Evolutionary conservation across 2,113 vertebrate genomes (phyloP).

Genomic region (Gymnorhina tibicen): DNA sequence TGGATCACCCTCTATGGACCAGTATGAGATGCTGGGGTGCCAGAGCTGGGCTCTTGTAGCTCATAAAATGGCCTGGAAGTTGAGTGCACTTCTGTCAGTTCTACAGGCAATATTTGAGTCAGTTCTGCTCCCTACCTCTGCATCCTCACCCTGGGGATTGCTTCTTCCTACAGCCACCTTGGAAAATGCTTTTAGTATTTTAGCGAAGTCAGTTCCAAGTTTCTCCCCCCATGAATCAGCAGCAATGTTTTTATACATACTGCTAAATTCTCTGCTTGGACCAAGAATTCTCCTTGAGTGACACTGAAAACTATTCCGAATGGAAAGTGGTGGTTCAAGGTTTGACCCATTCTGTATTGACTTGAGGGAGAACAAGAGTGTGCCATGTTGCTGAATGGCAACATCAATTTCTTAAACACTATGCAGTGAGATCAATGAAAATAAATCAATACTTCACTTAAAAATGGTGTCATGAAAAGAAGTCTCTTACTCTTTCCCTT

Average conservation of each 20-base stretch:
- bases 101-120: not conserved
- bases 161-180: not conserved
- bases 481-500: not conserved
- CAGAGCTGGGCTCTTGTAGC: not conserved
- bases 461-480: not conserved
- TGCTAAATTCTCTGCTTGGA: not conserved
- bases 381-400: not conserved
- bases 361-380: not conserved
- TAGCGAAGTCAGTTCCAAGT: not conserved
- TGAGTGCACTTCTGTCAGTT: not conserved
- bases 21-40: not conserved
- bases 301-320: not conserved
- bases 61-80: not conserved
- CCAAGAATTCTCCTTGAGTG: not conserved
- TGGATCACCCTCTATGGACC: not conserved
- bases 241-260: not conserved
- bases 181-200: not conserved
- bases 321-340: not conserved
- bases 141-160: not conserved
- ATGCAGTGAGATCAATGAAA: not conserved
- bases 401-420: constrained; percentile 9
- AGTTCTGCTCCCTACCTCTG: not conserved
- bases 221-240: not conserved
- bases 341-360: not conserved
- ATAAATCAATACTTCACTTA: constrained; percentile 6